These are phyloP conservation scores for Lethocerus indicus DNA, from an alignment of 1,140 invertebrate species.

Conservation along the genomic window DNA sequence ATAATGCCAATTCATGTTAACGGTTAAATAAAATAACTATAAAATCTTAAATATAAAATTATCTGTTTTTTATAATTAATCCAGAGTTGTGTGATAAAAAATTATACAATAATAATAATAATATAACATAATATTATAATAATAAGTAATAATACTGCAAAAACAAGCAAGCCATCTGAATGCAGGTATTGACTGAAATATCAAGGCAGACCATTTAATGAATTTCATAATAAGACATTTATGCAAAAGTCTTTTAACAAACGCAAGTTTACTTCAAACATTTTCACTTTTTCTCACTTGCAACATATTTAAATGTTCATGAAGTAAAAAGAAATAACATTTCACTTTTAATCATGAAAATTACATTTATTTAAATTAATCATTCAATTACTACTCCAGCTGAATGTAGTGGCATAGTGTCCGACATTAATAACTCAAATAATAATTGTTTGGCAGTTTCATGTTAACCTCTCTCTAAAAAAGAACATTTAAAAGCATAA, in stretches of 20 bases:
- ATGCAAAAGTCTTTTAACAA: too few species aligned
- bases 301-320: too few species aligned
- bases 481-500: conserved; percentile 2
- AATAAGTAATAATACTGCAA: background rate
- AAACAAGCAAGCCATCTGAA: background rate
- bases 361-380: background rate
- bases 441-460: conserved; percentile 1
- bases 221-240: too few species aligned
- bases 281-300: too few species aligned
- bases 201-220: too few species aligned
- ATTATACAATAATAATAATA: conserved; percentile 6
- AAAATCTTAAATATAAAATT: conserved; percentile 4
- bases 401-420: background rate
- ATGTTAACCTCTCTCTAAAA: background rate
- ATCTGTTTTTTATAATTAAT: conserved; percentile 4
- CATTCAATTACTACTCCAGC: background rate
- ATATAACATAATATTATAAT: background rate
- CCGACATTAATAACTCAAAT: background rate
- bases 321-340: conserved; percentile 4
- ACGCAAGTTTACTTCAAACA: too few species aligned
- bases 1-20: conserved; percentile 8
- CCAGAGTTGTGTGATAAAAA: conserved; percentile 2
- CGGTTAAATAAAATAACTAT: conserved; percentile 6
- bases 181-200: background rate
- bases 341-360: background rate